Conservation (phyloP, 2,888 invertebrate species). For the Drosophila kanekoi region DNA sequence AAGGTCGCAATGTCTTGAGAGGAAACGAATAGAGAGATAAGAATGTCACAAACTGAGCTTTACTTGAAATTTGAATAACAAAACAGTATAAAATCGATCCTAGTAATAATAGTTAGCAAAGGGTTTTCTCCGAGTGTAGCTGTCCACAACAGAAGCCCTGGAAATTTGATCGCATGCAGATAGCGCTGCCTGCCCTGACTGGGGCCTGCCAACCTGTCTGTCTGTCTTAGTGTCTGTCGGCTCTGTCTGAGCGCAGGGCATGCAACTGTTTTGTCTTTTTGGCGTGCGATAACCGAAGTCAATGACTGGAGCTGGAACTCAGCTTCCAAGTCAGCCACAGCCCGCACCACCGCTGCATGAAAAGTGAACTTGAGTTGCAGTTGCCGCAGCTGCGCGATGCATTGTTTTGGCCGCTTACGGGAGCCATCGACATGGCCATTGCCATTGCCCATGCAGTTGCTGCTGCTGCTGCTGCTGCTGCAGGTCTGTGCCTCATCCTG, state of each 20-base stretch:
- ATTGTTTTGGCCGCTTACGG: slow-evolving; percentile 65
- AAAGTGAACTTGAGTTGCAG: slow-evolving; percentile 80
- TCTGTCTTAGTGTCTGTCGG: slow-evolving; percentile 19
- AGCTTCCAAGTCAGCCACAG: slow-evolving; percentile 7
- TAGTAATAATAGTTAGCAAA: too few relatives aligned
- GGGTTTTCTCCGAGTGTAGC: slow-evolving; percentile 10
- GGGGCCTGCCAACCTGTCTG: slow-evolving; percentile 51
- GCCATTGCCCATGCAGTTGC: slow-evolving; percentile 38
- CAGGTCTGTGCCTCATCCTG: slow-evolving; percentile 47
- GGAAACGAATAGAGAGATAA: not conserved
- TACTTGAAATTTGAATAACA: too few relatives aligned
- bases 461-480: slow-evolving; percentile 19
- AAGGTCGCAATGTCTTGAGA: not conserved
- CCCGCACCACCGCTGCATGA: slow-evolving; percentile 53
- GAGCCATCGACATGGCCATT: slow-evolving; percentile 63
- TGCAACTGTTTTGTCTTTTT: slow-evolving; percentile 81
- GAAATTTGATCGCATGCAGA: slow-evolving; percentile 81
- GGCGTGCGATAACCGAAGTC: slow-evolving; percentile 79
- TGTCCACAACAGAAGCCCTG: slow-evolving; percentile 72
- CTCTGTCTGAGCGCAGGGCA: slow-evolving; percentile 51
- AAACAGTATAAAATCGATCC: not conserved
- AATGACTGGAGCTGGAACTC: slow-evolving; percentile 69
- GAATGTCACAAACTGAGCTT: too few relatives aligned
- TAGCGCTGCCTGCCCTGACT: slow-evolving; percentile 56
- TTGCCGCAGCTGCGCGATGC: slow-evolving; percentile 48